Evolutionary conservation across 2,113 vertebrate genomes (phyloP).

Genomic region (Myrmecophaga tridactyla): DNA sequence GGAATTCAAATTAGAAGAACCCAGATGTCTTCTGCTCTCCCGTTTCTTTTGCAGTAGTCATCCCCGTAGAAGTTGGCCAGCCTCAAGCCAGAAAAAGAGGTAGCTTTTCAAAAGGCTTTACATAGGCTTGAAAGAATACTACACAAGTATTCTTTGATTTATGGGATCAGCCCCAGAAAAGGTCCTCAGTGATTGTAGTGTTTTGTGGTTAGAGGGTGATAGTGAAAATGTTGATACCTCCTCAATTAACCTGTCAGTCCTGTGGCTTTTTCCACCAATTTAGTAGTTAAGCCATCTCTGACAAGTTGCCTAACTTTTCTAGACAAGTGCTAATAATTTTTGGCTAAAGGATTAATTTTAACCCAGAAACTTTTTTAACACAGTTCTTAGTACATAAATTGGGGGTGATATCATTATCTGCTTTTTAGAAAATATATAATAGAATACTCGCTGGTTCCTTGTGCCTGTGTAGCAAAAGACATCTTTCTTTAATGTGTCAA

Average conservation of each 20-base stretch:
- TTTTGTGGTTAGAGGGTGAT: background rate
- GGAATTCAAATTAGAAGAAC: background rate
- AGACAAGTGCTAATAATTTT: background rate
- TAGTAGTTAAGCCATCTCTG: background rate
- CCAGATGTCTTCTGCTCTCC: background rate
- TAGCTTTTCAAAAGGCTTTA: background rate
- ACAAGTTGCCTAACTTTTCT: background rate
- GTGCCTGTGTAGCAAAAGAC: background rate
- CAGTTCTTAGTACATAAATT: background rate
- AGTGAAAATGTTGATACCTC: background rate
- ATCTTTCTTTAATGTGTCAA: background rate
- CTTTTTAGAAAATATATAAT: constrained; percentile 5
- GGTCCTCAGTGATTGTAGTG: background rate
- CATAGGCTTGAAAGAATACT: background rate
- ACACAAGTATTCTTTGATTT: background rate
- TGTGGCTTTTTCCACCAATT: background rate
- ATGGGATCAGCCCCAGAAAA: background rate
- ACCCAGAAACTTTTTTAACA: background rate
- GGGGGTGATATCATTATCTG: background rate
- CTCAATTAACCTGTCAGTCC: background rate
- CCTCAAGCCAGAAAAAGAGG: background rate
- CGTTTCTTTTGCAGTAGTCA: background rate
- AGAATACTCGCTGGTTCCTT: background rate
- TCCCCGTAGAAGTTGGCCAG: background rate
- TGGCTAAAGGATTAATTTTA: background rate